Conservation (phyloP, 37 sponge, comb jelly and placozoan genomes). For the Cladorhizidae sp. region DNA sequence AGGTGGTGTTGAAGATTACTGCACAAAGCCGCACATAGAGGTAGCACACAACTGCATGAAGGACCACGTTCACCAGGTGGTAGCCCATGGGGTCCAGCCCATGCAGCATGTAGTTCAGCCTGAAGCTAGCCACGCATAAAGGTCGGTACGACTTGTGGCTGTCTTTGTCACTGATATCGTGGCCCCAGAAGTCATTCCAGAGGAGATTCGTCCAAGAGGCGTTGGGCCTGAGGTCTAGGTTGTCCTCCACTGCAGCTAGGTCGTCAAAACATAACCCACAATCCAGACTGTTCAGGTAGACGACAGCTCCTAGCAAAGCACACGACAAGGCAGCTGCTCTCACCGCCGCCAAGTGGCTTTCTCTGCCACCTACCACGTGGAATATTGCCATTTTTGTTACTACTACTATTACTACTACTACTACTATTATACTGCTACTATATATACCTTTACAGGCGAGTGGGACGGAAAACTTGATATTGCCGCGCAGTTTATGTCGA, state of each 20-base stretch:
- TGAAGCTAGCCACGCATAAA: slow-evolving; percentile 83
- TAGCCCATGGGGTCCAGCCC: slow-evolving; percentile 86
- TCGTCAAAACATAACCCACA: slow-evolving; percentile 90
- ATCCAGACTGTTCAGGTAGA: slow-evolving; percentile 81
- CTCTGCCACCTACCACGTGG: too few species aligned
- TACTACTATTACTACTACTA: too few species aligned
- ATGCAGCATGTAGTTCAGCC: slow-evolving; percentile 83
- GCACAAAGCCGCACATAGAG: slow-evolving; percentile 74
- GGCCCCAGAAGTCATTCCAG: slow-evolving; percentile 95
- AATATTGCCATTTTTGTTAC: too few species aligned
- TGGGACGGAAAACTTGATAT: too few species aligned
- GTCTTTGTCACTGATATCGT: slow-evolving; percentile 62
- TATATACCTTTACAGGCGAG: too few species aligned
- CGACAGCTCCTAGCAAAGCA: background rate
- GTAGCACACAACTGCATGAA: slow-evolving; percentile 79
- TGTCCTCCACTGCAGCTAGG: slow-evolving; percentile 66
- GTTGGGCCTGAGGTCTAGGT: slow-evolving; percentile 68
- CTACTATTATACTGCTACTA: too few species aligned
- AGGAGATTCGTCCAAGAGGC: slow-evolving; percentile 65
- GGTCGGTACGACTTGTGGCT: slow-evolving; percentile 96
- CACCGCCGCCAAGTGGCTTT: background rate
- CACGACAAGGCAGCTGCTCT: background rate
- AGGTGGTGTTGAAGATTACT: slow-evolving; percentile 36
- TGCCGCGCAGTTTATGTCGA: too few species aligned
- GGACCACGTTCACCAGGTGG: slow-evolving; percentile 85